phyloP scores from a whole-genome alignment of 64 coral and sea anemone genomes.

The Trachythela sp. region DNA sequence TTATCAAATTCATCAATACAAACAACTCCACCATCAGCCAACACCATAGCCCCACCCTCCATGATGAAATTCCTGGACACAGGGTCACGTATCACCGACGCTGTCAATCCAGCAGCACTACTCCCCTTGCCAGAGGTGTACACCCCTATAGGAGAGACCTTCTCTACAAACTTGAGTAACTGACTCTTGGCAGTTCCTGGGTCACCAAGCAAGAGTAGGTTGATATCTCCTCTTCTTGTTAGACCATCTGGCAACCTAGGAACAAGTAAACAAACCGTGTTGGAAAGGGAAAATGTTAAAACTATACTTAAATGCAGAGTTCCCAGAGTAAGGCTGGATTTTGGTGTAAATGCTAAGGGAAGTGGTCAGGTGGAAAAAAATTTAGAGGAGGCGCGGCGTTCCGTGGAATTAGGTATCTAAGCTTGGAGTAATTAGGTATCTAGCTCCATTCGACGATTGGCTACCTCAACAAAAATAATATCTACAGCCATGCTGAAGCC shows the following conservation, averaged over 20 bases:
- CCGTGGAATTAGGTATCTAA: too few relatives aligned
- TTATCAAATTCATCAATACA: constrained; percentile 99
- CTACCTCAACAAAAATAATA: too few relatives aligned
- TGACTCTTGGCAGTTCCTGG: constrained; percentile 99
- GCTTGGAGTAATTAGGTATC: too few relatives aligned
- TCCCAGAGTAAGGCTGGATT: too few relatives aligned
- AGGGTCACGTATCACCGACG: constrained; percentile 97
- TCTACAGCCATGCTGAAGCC: too few relatives aligned
- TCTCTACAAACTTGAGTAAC: constrained; percentile 96
- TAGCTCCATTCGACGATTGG: too few relatives aligned
- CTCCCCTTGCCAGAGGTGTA: constrained; percentile 99
- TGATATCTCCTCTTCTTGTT: constrained; percentile 90
- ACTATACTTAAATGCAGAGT: not conserved
- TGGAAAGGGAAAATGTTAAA: not conserved
- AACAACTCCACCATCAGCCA: constrained; percentile 98
- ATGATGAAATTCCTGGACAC: constrained; percentile 93
- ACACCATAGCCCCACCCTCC: constrained; percentile 97
- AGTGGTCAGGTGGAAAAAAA: too few relatives aligned
- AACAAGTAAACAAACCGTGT: too few relatives aligned
- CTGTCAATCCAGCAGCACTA: constrained; percentile 93
- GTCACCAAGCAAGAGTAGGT: constrained; percentile 83
- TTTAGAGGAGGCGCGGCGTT: too few relatives aligned
- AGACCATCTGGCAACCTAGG: constrained; percentile 92
- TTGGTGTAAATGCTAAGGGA: too few relatives aligned
- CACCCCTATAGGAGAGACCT: constrained; percentile 92